phyloP scores from a whole-genome alignment of 2,113 vertebrate species.

The Nipponia nippon region DNA sequence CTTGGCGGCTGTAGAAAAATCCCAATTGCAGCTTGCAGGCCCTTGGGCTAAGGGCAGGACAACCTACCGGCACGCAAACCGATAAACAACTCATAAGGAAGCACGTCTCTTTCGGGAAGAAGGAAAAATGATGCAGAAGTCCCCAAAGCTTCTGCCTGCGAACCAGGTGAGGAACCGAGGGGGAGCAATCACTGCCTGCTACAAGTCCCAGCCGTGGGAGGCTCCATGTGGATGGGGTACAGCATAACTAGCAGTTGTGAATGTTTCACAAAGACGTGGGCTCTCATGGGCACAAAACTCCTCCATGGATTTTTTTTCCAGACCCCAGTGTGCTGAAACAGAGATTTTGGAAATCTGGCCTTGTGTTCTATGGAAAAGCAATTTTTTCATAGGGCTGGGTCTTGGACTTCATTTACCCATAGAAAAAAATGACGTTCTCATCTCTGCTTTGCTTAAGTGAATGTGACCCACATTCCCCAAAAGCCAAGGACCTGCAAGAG shows the following conservation, averaged over 20 bases:
- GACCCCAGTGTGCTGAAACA: not conserved
- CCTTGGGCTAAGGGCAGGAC: not conserved
- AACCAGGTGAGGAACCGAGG: accelerated
- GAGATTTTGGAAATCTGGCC: not conserved
- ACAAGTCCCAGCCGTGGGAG: too few species aligned
- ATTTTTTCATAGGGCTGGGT: not conserved
- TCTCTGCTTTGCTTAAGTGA: not conserved
- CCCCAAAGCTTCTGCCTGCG: not conserved
- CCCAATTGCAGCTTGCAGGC: not conserved
- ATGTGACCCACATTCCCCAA: not conserved
- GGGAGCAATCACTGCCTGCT: not conserved
- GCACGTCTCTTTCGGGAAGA: not conserved
- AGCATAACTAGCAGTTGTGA: not conserved
- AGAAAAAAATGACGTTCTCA: not conserved
- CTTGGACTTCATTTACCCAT: not conserved
- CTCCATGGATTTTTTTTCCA: not conserved
- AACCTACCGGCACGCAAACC: not conserved
- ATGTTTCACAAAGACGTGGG: not conserved
- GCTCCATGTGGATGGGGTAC: not conserved
- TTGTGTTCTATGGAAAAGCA: not conserved
- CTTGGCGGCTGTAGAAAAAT: not conserved
- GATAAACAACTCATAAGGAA: not conserved
- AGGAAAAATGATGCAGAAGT: not conserved
- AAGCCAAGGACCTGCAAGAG: not conserved
- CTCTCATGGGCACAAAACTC: not conserved